Conservation (phyloP, 1,140 invertebrate genomes). For the Pseudomyrmex sp. region DNA sequence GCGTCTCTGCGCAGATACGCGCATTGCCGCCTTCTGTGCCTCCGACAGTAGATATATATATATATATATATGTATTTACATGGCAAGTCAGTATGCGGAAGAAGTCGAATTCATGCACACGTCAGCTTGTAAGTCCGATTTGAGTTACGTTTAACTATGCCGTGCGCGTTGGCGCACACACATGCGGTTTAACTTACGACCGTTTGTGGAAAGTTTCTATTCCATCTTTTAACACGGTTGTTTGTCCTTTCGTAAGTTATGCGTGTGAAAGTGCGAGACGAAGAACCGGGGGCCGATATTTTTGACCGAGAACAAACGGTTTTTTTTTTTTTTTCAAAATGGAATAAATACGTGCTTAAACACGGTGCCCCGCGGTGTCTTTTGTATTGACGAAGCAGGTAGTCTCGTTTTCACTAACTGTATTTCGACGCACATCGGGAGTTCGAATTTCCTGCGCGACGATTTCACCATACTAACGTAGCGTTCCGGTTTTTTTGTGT, state of each 20-base stretch:
- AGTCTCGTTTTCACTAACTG: not conserved
- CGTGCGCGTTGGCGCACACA: not conserved
- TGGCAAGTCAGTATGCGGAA: constrained; percentile 55
- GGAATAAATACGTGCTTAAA: not conserved
- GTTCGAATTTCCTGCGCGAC: constrained; percentile 4
- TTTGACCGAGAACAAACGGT: not conserved
- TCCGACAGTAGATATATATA: constrained; percentile 7
- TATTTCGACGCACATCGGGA: constrained; percentile 23
- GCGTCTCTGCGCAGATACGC: constrained; percentile 2
- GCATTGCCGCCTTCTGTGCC: not conserved
- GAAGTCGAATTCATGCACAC: constrained; percentile 66
- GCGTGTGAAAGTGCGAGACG: not conserved
- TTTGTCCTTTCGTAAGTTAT: constrained; percentile 3
- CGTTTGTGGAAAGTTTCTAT: constrained; percentile 2
- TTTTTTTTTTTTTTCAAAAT: not conserved
- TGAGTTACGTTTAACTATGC: constrained; percentile 50
- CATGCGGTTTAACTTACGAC: not conserved
- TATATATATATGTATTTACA: constrained; percentile 22
- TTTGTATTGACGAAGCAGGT: not conserved
- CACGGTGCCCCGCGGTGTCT: not conserved
- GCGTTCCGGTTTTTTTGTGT: constrained; percentile 23
- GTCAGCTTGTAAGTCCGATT: constrained; percentile 63
- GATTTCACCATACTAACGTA: not conserved
- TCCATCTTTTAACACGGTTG: constrained; percentile 16
- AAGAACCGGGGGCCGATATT: not conserved